Conservation (phyloP, 2,888 invertebrate species). For the Trissolcus japonicus region DNA sequence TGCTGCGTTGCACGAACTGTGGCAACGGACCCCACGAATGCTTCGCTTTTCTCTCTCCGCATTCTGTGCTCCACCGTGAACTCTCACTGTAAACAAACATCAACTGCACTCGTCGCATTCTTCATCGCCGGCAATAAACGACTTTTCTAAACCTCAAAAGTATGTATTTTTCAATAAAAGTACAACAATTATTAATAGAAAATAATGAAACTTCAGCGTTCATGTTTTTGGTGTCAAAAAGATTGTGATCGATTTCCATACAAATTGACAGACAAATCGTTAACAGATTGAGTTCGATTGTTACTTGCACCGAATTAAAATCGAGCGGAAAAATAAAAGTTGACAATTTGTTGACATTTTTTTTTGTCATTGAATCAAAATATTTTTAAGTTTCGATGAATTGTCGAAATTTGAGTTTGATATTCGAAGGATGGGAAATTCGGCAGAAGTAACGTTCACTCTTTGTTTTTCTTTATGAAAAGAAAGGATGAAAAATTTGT, state of each 20-base stretch:
- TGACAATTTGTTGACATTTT: too few species aligned
- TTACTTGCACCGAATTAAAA: too few species aligned
- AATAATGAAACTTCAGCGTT: too few species aligned
- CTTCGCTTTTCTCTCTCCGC: background rate
- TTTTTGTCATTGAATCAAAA: background rate
- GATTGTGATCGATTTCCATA: too few species aligned
- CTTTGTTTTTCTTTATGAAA: background rate
- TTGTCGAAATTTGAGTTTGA: background rate
- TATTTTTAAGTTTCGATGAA: background rate
- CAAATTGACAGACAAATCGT: too few species aligned
- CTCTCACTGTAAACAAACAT: background rate
- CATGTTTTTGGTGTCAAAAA: too few species aligned
- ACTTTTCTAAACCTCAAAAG: background rate
- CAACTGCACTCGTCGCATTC: background rate
- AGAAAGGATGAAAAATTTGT: background rate
- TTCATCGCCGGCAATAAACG: background rate
- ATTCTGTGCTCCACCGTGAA: background rate
- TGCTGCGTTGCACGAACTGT: constrained; percentile 3
- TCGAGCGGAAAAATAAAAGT: too few species aligned
- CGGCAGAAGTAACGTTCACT: background rate
- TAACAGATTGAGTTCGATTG: too few species aligned
- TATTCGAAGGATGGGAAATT: background rate
- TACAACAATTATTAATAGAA: too few species aligned
- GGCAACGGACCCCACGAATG: background rate
- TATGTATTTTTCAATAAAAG: background rate